Base-by-base conservation (phyloP, 2,888 invertebrate genomes). In the Lapara coniferarum region DNA sequence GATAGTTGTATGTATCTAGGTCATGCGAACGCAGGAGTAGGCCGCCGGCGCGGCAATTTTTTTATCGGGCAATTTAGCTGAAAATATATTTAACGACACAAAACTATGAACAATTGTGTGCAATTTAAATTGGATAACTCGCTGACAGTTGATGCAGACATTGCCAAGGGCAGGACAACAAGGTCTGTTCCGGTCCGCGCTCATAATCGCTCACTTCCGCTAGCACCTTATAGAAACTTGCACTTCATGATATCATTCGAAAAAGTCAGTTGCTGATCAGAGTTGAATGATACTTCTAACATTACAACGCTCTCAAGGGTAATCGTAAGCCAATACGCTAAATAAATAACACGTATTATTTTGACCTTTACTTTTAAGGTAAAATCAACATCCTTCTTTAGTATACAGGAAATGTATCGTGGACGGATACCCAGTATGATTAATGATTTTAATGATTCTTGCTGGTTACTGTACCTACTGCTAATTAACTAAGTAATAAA, bases 161-260 rank as follows among this genome's bases (percentile, higher is more conserved):
- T 46, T 49, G 63, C 19, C 63, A 63, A 63, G 63, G 63, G 49
- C 46, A 46, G 16, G 46, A 63, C 19, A 63, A 13, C 49, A 49
- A n/a, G n/a, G 46, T 7, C 19, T 5, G 76, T 81, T 81, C 83
- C 80, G 82, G 75, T 73, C 79, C 74, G 74, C 77, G 49, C 19
- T 19, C 49, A 63, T 63, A 19, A 63, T 76, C 72, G 73, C 73
- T 72, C 75, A 72, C 85, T 89, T 90, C 90, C 90, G 88, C 80
- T 80, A 86, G 88, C 83, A 76, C 89, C 88, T 78, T 88, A 87
- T 77, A 75, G 69, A 86, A 85, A 78, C 76, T 75, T 72, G 75
- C 72, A 72, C 78, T 19, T 19, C 55, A 19, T 74, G 71, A 72
- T 49, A 49, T 63, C 59, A 59, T 59, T 44, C 16, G 16, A 16